Base-by-base conservation (phyloP, 2,888 invertebrate genomes). In the Synergus gifuensis region DNA sequence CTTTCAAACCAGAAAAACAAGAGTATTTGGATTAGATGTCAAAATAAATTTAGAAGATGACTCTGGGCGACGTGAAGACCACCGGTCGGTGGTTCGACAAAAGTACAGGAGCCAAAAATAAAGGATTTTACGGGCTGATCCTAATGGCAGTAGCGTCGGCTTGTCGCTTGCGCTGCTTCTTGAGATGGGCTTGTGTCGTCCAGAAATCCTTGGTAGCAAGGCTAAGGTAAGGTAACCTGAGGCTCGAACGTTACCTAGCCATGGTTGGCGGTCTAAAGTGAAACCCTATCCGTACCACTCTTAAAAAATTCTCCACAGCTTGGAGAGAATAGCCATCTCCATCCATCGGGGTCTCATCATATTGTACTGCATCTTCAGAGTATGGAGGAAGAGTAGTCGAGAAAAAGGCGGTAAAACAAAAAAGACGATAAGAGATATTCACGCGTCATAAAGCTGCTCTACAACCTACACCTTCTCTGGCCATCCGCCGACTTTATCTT, bases 171-270 rank as follows among this genome's bases (percentile, higher is more conserved):
- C 82, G 82, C 83, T 85, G 86, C 84, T 85, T 85, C 84, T 87
- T 83, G 83, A 85, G 81, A 85, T 84, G 85, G 84, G 83, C 85
- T 81, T 80, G 81, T 76, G 82, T 84, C 83, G 83, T 82, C 85
- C 84, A 86, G 86, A 90, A 90, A 90, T 88, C 90, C 88, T 89
- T 87, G 88, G 89, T 87, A 89, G 89, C 87, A 84, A 85, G 85
- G 84, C 86, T 86, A 85, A 87, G 86, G 87, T 86, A 87, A 89
- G 86, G 90, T 89, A 90, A 90, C 89, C 87, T 83, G 90, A 90
- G 85, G 89, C 89, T 88, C 84, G 85, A 86, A 85, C 87, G 84
- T 86, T 87, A 87, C 83, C 87, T 86, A 86, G 85, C 85, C 83
- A 83, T 81, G 86, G 83, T 81, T 83, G 87, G 85, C 85, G 86